A percentile compares a stretch with the other conserved stretches of the same genome.
phyloP scores from a whole-genome alignment of 2,888 invertebrate species.

The Patella caerulea region DNA sequence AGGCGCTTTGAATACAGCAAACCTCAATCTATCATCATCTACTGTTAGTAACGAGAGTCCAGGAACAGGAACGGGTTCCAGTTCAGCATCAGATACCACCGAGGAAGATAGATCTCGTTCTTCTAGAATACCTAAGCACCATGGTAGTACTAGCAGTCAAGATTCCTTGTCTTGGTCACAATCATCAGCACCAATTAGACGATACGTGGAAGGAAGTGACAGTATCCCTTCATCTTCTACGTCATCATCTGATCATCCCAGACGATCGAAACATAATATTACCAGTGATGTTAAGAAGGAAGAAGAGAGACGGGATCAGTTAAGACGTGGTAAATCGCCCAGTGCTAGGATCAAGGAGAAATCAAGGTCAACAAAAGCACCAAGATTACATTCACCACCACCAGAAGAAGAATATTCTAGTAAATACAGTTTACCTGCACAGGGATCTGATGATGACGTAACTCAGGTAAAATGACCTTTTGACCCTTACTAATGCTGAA shows the following conservation, averaged over 20 bases:
- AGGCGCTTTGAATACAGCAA: constrained; percentile 15
- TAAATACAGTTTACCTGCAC: constrained; percentile 30
- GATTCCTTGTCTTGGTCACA: constrained; percentile 23
- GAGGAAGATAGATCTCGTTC: constrained; percentile 22
- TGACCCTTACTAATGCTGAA: background rate
- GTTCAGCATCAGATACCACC: background rate
- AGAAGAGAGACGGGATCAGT: constrained; percentile 53
- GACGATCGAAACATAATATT: constrained; percentile 33
- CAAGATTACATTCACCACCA: constrained; percentile 62
- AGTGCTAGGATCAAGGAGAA: constrained; percentile 67
- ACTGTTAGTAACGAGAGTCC: background rate
- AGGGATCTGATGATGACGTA: constrained; percentile 37
- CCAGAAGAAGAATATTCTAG: constrained; percentile 41
- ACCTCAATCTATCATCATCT: constrained; percentile 12
- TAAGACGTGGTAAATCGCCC: constrained; percentile 61
- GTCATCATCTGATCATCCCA: constrained; percentile 19
- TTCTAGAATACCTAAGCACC: constrained; percentile 36
- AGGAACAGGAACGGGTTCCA: background rate
- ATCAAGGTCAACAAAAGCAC: constrained; percentile 58
- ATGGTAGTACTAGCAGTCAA: constrained; percentile 27
- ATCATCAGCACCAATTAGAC: constrained; percentile 37
- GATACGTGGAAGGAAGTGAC: constrained; percentile 62
- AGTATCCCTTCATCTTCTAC: constrained; percentile 35
- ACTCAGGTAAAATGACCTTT: background rate
- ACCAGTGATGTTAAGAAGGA: constrained; percentile 52